Conservation (phyloP, 30 jellyfish, hydroid and myxozoan species). For the Turritopsis rubra region DNA sequence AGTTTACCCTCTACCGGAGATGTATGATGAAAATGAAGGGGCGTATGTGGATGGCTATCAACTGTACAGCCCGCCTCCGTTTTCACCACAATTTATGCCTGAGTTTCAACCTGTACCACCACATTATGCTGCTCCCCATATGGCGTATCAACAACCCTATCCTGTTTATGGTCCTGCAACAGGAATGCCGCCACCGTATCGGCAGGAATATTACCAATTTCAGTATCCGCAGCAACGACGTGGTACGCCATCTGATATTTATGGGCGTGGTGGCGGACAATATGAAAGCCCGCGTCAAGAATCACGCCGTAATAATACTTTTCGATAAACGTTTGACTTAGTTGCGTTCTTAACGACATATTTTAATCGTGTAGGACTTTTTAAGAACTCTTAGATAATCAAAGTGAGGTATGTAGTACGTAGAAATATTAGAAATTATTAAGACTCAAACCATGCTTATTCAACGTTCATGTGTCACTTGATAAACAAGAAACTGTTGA, state of each 20-base stretch:
- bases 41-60: slow-evolving; percentile 24
- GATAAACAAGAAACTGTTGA: no score
- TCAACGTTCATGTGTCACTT: no score
- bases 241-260: slow-evolving; percentile 17
- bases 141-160: slow-evolving; percentile 39
- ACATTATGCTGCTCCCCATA: slow-evolving; percentile 46
- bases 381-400: neutral
- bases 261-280: neutral
- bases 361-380: neutral
- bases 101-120: slow-evolving; percentile 65
- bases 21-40: slow-evolving; percentile 22
- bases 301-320: neutral
- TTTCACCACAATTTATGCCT: slow-evolving; percentile 58
- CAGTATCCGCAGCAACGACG: slow-evolving; percentile 36
- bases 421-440: neutral
- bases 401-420: neutral
- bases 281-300: neutral
- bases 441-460: no score
- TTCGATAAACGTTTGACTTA: neutral
- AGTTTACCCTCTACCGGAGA: slow-evolving; percentile 6
- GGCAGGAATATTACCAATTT: slow-evolving; percentile 27
- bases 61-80: slow-evolving; percentile 42
- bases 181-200: slow-evolving; percentile 32
- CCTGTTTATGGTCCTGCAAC: slow-evolving; percentile 20
- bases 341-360: no score